A percentile compares a stretch with the other conserved stretches of the same genome.
Conservation (phyloP, 2,113 vertebrate genomes). For the Eudyptes chrysolophus region DNA sequence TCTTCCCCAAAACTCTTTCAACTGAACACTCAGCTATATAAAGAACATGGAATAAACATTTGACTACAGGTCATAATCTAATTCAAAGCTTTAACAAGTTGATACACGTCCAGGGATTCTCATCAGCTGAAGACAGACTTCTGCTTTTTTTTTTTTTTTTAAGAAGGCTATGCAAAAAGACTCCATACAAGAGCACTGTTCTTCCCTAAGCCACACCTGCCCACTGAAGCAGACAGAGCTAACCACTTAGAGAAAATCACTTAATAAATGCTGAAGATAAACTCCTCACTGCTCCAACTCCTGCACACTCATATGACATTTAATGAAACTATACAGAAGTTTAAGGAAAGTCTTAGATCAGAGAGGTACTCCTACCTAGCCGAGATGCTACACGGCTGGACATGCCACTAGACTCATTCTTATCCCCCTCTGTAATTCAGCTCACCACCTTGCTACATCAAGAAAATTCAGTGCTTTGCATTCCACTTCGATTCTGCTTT, state of each 20-base stretch:
- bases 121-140: neutral
- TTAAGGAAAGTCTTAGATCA: neutral
- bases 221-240: neutral
- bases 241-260: neutral
- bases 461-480: neutral
- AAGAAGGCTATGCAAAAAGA: neutral
- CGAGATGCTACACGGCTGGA: neutral
- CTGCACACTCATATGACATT: neutral
- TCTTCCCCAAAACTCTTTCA: neutral
- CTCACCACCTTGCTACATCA: neutral
- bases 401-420: neutral
- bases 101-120: rapidly evolving
- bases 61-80: neutral
- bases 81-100: neutral
- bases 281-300: neutral
- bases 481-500: neutral
- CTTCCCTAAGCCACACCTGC: neutral
- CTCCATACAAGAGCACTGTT: neutral
- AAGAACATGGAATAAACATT: neutral
- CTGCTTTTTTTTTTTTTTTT: neutral
- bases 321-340: neutral
- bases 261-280: neutral
- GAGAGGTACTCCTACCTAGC: neutral
- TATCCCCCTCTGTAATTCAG: neutral
- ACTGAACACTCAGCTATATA: neutral